Base-by-base conservation (phyloP, 1,140 invertebrate genomes). In the Vollenhovia emeryi region DNA sequence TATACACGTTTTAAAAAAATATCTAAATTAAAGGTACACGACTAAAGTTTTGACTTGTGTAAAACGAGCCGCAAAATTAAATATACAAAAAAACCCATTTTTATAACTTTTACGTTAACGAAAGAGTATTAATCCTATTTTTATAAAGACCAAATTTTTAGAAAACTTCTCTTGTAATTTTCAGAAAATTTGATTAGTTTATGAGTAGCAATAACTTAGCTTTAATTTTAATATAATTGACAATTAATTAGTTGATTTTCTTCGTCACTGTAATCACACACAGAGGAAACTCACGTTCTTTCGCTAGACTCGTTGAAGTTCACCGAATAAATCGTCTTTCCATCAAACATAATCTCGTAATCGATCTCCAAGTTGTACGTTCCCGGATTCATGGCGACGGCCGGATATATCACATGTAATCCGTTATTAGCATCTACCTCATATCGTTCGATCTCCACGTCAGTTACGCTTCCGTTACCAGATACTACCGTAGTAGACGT, bases 361-460 rank as follows among this genome's bases (percentile, higher is more conserved):
- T 91, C 80, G 27, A 94, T 91, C 79, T 93, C 90, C 76, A 94
- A 43, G 3, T 60, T 82, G 74, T 94, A 94, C 52, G 66, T 75
- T 43, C 93, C 93, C 9, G 57, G 8, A 5, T 60, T 57, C 7
- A 94, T 85, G 1, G 75, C 48, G 0, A 45, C 73, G 3, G 36
- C 83, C 13, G 90, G 85, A 66, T 86, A 71, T 64, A 94, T 83
- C 2, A 90, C 83, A 48, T 91, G 87, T 68, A 92, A 68, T 48
- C 83, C 89, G 18, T 79, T 87, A 4, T 84, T 59, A 15, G 73
- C 83, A 68, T 93, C 92, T n/a, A 85, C 83, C 50, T 90, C 83
- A 59, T 92, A 91, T 27, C 73, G 73, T 13, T 69, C 24, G 8
- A 92, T 92, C 52, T 79, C 62, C 24, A 93, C 85, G 11, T 90